Evolutionary conservation across 2,797 vertebrate species (phyloP).

Genomic region (Crocidura indochinensis): DNA sequence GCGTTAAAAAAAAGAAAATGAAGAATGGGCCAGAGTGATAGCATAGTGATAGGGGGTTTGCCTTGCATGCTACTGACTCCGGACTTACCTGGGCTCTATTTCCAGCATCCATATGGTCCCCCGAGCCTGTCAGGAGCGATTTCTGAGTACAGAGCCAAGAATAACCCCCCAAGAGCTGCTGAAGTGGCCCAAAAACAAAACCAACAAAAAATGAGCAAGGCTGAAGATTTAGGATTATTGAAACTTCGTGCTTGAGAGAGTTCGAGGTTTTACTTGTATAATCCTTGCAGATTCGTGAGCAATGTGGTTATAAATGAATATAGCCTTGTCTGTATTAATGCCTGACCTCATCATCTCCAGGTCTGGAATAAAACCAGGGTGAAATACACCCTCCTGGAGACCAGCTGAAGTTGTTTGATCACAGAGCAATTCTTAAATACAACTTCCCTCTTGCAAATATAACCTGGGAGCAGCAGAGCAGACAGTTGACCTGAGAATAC

Average conservation of each 20-base stretch:
- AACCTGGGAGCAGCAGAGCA: neutral
- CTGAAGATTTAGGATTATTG: neutral
- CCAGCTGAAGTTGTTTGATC: neutral
- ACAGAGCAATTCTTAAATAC: neutral
- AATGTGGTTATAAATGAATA: neutral
- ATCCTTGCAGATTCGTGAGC: neutral
- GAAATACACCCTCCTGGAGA: neutral
- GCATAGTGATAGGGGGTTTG: too few species aligned
- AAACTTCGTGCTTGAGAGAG: neutral
- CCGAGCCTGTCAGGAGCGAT: too few species aligned
- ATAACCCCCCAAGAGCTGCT: too few species aligned
- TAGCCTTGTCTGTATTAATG: neutral
- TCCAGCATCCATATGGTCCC: too few species aligned
- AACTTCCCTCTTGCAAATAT: neutral
- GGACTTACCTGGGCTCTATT: too few species aligned
- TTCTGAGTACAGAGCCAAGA: too few species aligned
- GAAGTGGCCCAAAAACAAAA: too few species aligned
- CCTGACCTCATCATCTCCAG: neutral
- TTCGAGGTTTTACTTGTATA: neutral
- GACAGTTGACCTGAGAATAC: neutral
- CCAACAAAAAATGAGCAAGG: too few species aligned
- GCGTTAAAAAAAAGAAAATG: too few species aligned
- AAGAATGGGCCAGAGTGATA: too few species aligned
- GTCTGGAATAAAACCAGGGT: neutral
- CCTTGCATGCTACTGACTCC: too few species aligned